A percentile compares a stretch with the other conserved stretches of the same genome.
Conservation (phyloP, 2,797 vertebrate species). For the Sparus aurata region DNA sequence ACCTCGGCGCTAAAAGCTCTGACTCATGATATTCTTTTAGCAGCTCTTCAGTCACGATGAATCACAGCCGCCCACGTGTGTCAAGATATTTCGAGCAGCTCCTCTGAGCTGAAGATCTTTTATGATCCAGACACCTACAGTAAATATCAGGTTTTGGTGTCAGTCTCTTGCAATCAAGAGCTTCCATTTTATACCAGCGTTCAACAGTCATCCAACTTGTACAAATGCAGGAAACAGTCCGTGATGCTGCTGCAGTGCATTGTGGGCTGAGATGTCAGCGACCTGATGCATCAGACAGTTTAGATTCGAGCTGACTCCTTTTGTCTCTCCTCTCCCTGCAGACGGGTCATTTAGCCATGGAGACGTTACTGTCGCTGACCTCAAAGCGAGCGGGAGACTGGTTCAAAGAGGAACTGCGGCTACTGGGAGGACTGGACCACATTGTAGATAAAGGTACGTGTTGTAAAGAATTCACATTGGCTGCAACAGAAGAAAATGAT, state of each 20-base stretch:
- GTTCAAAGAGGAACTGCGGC: conserved; percentile 98
- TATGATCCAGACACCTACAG: conserved; percentile 6
- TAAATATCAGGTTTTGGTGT: not conserved
- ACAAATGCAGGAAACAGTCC: not conserved
- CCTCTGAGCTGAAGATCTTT: conserved; percentile 2
- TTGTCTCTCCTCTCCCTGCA: conserved; percentile 64
- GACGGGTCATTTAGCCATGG: conserved; percentile 98
- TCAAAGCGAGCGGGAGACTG: conserved; percentile 98
- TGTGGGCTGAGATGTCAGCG: not conserved
- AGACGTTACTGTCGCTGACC: conserved; percentile 95
- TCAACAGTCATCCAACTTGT: not conserved
- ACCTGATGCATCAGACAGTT: not conserved
- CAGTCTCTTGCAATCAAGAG: not conserved
- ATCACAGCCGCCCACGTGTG: conserved; percentile 24
- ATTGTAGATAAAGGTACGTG: conserved; percentile 96
- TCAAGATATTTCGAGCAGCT: conserved; percentile 37
- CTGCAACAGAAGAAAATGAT: rapidly evolving
- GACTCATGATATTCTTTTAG: conserved; percentile 30
- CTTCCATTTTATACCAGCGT: not conserved
- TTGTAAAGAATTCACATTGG: not conserved
- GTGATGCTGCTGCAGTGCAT: not conserved
- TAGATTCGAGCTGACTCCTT: not conserved
- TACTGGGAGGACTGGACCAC: conserved; percentile 97
- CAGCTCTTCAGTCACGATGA: conserved; percentile 35
- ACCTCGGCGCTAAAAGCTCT: conserved; percentile 22